Base-by-base conservation (phyloP, 2,113 vertebrate species). In the Oryzias celebensis region DNA sequence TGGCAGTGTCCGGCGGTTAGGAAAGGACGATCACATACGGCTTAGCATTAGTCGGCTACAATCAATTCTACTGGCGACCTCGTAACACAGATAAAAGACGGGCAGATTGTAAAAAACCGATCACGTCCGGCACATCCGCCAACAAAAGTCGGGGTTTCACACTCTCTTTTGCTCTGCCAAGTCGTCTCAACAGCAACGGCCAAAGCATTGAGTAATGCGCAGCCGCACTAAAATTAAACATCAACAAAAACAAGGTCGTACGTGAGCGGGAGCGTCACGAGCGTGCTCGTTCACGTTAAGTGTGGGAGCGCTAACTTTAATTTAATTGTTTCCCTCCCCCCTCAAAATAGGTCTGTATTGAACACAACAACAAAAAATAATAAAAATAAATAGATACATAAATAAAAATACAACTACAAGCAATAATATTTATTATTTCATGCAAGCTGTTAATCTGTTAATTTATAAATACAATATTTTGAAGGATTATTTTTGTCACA, bases 221-320 rank as follows among this genome's bases (percentile, higher is more conserved):
- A 90, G 84, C 51, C 91, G 90, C 90, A 89, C 60, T 85, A 50
- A 70, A 65, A 70, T 84, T 71, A 81, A 86, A 89, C 83, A 83
- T 82, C 89, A 90, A 88, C 89, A 90, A 90, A 82, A 89, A 91
- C 85, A 88, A 90, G 85, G 83, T 83, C 86, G 73, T 75, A 65
- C 81, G 86, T 71, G 69, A 66, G 71, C 80, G 63, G 70, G 47
- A 4, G n/a, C 74, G 78, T 70, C 18, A 2, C 55, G 20, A 20
- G 57, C 86, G 89, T 80, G 78, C 87, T 48, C 82, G 81, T 62
- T 52, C 79, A 71, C 74, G 50, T 1, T 24, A 44, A 14, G 28
- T 45, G 51, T 52, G 24, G 22, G 13, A 48, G 14, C 1, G 45
- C 41, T 10, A 3, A 22, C 12, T 20, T 55, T 41, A 20, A 14